phyloP scores from a whole-genome alignment of 2,888 invertebrate species.

The Nycteola revayana region DNA sequence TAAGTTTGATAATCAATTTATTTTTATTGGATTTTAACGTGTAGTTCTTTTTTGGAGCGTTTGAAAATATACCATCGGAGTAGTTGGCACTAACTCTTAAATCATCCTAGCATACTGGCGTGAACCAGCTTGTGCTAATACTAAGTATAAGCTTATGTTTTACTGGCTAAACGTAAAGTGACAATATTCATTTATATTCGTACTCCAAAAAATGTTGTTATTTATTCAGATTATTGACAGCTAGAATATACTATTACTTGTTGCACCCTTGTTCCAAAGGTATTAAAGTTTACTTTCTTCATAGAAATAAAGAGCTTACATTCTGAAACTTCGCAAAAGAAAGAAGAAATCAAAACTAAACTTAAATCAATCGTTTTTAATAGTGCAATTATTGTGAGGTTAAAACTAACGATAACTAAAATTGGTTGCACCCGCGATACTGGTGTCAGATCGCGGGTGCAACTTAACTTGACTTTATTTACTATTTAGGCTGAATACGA shows the following conservation, averaged over 20 bases:
- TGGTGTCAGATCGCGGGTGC: no score
- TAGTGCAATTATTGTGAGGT: no score
- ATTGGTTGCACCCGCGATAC: no score
- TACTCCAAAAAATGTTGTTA: conserved; percentile 9
- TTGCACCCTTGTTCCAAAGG: no score
- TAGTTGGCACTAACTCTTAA: conserved; percentile 11
- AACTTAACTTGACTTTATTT: conserved; percentile 2
- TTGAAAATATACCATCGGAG: conserved; percentile 11
- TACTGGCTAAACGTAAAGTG: conserved; percentile 8
- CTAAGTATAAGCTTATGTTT: conserved; percentile 6
- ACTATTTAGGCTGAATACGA: conserved; percentile 8
- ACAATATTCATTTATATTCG: conserved; percentile 9
- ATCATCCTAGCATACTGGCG: no score
- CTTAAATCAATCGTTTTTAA: no score
- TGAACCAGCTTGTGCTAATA: conserved; percentile 10
- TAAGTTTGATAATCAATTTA: conserved; percentile 7
- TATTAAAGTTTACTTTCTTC: no score
- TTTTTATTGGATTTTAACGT: conserved; percentile 9
- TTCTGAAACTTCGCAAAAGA: no score
- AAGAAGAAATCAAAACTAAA: no score
- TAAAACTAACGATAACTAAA: no score
- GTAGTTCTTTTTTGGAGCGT: conserved; percentile 7
- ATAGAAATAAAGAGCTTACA: no score
- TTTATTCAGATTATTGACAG: conserved; percentile 6
- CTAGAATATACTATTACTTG: no score